Evolutionary conservation across 2,113 vertebrate genomes (phyloP).

Genomic region (Nesogale talazaci): DNA sequence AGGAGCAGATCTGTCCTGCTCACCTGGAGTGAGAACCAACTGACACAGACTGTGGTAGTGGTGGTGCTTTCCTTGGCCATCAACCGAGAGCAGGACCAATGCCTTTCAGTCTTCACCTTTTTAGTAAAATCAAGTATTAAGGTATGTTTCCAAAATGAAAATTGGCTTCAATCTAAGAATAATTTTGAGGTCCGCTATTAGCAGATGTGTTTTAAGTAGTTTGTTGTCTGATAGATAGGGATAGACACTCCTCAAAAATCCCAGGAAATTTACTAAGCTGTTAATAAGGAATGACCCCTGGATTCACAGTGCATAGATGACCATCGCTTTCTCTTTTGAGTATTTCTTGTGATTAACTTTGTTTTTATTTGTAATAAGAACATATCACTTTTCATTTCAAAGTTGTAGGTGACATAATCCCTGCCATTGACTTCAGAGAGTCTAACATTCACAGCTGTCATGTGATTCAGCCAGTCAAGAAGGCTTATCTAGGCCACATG

Average conservation of each 20-base stretch:
- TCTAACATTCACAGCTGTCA: neutral
- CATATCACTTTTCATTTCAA: neutral
- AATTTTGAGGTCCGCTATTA: conserved; percentile 12
- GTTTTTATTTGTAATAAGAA: neutral
- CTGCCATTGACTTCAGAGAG: neutral
- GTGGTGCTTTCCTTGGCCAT: neutral
- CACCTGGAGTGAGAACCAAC: neutral
- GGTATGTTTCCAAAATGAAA: neutral
- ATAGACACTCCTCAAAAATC: neutral
- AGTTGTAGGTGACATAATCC: neutral
- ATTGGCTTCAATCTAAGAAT: neutral
- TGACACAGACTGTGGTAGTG: neutral
- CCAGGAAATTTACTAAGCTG: neutral
- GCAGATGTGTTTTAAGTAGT: too few relatives aligned
- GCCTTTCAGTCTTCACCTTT: neutral
- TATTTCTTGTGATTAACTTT: neutral
- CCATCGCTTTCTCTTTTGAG: neutral
- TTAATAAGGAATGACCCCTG: neutral
- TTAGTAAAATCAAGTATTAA: conserved; percentile 33
- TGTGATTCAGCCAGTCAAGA: neutral
- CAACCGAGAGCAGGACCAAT: neutral
- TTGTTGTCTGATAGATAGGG: neutral
- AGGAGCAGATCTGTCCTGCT: neutral
- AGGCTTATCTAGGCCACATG: too few relatives aligned
- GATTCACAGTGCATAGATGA: neutral